Evolutionary conservation across 2,797 vertebrate genomes (phyloP).

Genomic region (Dipus sagitta): DNA sequence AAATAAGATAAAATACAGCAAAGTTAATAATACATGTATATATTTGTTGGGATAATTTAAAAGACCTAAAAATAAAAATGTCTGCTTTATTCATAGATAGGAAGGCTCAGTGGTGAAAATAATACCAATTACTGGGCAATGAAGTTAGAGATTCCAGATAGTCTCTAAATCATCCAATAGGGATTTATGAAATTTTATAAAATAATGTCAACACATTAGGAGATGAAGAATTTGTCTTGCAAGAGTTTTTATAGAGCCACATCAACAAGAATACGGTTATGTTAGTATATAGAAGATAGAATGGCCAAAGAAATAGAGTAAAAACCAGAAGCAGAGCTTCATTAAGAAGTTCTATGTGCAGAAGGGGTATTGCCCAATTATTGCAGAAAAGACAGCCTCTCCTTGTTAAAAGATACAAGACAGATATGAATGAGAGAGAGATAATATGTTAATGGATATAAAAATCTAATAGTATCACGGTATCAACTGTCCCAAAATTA

Average conservation of each 20-base stretch:
- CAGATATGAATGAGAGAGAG: neutral
- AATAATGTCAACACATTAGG: neutral
- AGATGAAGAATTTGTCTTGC: neutral
- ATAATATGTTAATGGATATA: neutral
- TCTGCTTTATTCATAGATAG: neutral
- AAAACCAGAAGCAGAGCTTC: neutral
- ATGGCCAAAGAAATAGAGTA: neutral
- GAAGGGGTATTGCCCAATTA: neutral
- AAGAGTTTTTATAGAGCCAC: neutral
- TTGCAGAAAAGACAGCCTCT: neutral
- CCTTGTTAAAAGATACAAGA: neutral
- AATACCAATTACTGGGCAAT: neutral
- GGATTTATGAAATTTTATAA: neutral
- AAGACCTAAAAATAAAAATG: constrained; percentile 39
- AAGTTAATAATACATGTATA: neutral
- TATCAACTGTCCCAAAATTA: neutral
- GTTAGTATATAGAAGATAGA: neutral
- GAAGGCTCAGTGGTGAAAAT: neutral
- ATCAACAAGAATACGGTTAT: neutral
- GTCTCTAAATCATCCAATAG: neutral
- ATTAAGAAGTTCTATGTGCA: neutral
- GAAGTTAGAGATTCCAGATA: neutral
- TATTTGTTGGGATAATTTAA: constrained; percentile 11
- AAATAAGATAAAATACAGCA: neutral
- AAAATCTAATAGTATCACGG: neutral